These are phyloP conservation scores for Nymphalis polychloros DNA, from an alignment of 2,888 invertebrate genomes.

Conservation along the genomic window DNA sequence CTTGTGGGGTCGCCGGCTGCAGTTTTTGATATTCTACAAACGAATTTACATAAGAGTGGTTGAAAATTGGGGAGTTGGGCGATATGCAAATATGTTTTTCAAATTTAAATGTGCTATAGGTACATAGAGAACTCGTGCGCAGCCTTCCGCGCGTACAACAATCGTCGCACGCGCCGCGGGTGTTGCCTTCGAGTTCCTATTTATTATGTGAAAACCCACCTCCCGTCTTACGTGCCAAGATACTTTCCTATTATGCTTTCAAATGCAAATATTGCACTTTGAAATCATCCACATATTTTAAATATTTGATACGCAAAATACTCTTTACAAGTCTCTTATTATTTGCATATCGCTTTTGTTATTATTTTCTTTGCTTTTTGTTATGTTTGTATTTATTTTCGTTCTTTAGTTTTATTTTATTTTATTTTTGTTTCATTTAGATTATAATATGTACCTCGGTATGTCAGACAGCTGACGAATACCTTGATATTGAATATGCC, in stretches of 20 bases:
- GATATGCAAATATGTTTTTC: conserved; percentile 81
- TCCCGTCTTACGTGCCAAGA: conserved; percentile 59
- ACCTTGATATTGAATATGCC: conserved; percentile 69
- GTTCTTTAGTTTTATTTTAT: conserved; percentile 69
- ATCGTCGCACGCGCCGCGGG: conserved; percentile 72
- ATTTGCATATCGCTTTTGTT: conserved; percentile 78
- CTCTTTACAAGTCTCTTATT: conserved; percentile 42
- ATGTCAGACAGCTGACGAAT: conserved; percentile 52
- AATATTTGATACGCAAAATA: conserved; percentile 30
- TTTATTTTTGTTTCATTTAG: conserved; percentile 67
- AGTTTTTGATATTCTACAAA: conserved; percentile 68
- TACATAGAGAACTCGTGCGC: conserved; percentile 55
- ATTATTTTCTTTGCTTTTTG: conserved; percentile 61
- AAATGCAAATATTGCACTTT: conserved; percentile 68
- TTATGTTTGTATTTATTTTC: conserved; percentile 82
- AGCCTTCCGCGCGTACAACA: conserved; percentile 48
- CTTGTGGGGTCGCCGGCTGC: conserved; percentile 76
- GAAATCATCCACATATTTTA: conserved; percentile 39
- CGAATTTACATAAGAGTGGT: conserved; percentile 75
- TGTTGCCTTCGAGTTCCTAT: conserved; percentile 58
- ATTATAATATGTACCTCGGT: conserved; percentile 55
- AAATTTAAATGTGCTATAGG: conserved; percentile 61
- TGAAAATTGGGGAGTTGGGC: conserved; percentile 74
- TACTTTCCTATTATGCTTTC: conserved; percentile 65
- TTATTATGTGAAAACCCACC: conserved; percentile 65